Evolutionary conservation across 1,140 invertebrate genomes (phyloP).

Genomic region (Penaeus japonicus): DNA sequence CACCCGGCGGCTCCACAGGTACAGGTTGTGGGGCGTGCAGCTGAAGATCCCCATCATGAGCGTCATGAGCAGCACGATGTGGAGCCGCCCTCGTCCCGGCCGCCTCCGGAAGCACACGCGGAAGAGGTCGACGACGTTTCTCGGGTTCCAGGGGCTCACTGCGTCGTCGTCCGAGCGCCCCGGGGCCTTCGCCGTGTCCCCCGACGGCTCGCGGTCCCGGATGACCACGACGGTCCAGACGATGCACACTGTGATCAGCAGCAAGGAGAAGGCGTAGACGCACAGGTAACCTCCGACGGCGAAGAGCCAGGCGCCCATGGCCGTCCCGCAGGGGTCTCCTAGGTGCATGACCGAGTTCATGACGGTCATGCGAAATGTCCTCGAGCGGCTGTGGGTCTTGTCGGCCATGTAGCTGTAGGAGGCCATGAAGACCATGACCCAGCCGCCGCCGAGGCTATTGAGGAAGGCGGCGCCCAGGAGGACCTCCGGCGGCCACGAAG

Average conservation of each 20-base stretch:
- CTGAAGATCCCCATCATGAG: background rate
- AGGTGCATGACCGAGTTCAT: background rate
- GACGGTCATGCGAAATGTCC: slow-evolving; percentile 6
- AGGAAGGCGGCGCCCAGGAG: background rate
- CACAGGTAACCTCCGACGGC: background rate
- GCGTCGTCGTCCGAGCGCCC: too few relatives aligned
- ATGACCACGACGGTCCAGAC: background rate
- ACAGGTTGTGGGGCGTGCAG: background rate
- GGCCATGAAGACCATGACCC: background rate
- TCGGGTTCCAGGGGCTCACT: background rate
- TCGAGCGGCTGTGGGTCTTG: background rate
- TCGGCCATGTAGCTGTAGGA: slow-evolving; percentile 6
- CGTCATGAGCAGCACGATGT: background rate
- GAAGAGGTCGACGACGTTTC: background rate
- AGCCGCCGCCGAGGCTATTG: background rate
- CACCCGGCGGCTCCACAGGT: background rate
- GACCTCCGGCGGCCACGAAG: slow-evolving; percentile 1
- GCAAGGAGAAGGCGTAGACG: background rate
- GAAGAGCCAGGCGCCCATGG: background rate
- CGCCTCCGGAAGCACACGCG: background rate
- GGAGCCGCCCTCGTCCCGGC: background rate
- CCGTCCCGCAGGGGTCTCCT: background rate
- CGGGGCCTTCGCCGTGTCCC: too few relatives aligned
- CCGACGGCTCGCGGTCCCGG: background rate
- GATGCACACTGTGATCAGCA: background rate